A percentile compares a stretch with the other conserved stretches of the same genome.
Evolutionary conservation across 2,113 vertebrate genomes (phyloP).

Genomic region (Reinhardtius hippoglossoides): DNA sequence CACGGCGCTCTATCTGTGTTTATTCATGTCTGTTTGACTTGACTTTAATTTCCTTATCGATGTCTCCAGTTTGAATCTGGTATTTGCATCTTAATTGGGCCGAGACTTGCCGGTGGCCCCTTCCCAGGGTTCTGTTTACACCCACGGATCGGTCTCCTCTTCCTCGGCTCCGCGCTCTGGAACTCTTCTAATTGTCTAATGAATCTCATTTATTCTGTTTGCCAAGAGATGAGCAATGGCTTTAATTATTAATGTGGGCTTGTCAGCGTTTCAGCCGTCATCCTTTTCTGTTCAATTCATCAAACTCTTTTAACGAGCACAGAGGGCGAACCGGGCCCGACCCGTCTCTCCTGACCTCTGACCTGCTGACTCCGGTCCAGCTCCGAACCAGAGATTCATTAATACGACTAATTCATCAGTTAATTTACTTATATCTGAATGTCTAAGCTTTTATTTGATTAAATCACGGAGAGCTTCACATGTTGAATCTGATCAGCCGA

Average conservation of each 20-base stretch:
- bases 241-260: conserved; percentile 45
- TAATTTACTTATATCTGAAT: neutral
- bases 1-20: conserved; percentile 45
- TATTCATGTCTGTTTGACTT: conserved; percentile 62
- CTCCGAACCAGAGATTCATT: too few species aligned
- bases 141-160: neutral
- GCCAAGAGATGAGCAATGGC: conserved; percentile 48
- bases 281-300: neutral
- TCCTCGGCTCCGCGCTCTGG: neutral
- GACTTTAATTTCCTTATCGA: conserved; percentile 64
- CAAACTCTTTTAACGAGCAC: neutral
- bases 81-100: conserved; percentile 74
- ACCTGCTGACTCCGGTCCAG: neutral
- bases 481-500: neutral
- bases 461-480: neutral
- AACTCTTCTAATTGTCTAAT: conserved; percentile 66
- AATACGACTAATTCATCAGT: neutral
- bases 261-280: conserved; percentile 16
- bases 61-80: conserved; percentile 32
- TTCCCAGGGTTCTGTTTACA: neutral
- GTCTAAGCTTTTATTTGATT: neutral
- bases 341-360: neutral
- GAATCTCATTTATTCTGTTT: conserved; percentile 65
- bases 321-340: neutral
- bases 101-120: conserved; percentile 34